phyloP scores from a whole-genome alignment of 2,797 vertebrate genomes.

The Artibeus jamaicensis region DNA sequence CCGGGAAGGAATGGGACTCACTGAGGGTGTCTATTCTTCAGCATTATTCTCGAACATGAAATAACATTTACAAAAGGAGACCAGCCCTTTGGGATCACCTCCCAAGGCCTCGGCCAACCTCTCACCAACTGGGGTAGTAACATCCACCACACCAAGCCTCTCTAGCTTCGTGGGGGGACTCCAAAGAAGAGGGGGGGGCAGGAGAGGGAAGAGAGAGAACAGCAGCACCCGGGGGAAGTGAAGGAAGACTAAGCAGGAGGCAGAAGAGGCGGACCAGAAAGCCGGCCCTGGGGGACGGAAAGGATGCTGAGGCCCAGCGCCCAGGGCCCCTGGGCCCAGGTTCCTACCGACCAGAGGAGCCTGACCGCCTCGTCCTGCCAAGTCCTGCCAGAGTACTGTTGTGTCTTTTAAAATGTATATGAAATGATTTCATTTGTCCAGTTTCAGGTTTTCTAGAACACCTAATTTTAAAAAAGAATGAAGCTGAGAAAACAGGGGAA shows the following conservation, averaged over 20 bases:
- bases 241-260: not conserved
- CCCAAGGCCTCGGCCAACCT: not conserved
- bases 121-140: not conserved
- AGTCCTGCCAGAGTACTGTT: not conserved
- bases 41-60: not conserved
- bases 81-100: not conserved
- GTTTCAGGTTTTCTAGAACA: constrained; percentile 50
- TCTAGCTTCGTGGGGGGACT: not conserved
- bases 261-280: not conserved
- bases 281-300: not conserved
- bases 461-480: constrained; percentile 18
- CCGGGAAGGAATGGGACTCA: not conserved
- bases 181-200: not conserved
- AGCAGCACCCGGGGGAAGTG: not conserved
- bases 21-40: not conserved
- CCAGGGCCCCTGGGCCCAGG: accelerated
- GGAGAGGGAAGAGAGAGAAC: not conserved
- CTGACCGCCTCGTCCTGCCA: not conserved
- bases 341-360: not conserved
- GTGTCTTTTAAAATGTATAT: not conserved
- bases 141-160: not conserved
- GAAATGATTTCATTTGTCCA: constrained; percentile 53
- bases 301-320: not conserved
- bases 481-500: constrained; percentile 37
- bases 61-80: not conserved